These are phyloP conservation scores for Lordiphosa clarofinis DNA, from an alignment of 1,140 invertebrate species.

Conservation along the genomic window DNA sequence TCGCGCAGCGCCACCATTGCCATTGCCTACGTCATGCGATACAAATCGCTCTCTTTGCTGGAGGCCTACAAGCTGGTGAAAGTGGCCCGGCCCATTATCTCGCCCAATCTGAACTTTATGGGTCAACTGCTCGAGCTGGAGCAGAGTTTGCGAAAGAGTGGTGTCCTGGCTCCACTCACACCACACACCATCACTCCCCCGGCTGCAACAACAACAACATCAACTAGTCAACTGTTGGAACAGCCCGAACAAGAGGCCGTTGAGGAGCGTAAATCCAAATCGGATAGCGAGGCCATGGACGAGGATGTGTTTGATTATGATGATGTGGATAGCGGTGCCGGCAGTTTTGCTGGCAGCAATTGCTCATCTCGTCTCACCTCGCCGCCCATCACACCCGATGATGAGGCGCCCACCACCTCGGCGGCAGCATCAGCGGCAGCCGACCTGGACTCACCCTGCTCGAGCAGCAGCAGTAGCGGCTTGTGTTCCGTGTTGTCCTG, in stretches of 20 bases:
- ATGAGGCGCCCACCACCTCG: constrained; percentile 62
- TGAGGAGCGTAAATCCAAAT: constrained; percentile 46
- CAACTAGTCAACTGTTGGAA: constrained; percentile 63
- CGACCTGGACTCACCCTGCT: constrained; percentile 57
- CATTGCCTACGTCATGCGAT: constrained; percentile 96
- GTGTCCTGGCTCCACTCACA: constrained; percentile 57
- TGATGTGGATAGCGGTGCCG: constrained; percentile 60
- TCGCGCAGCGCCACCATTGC: constrained; percentile 96
- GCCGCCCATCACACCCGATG: constrained; percentile 66
- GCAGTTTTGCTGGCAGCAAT: constrained; percentile 65
- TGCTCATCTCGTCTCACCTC: constrained; percentile 72
- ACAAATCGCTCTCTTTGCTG: constrained; percentile 91
- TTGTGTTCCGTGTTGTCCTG: constrained; percentile 39
- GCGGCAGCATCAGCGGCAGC: constrained; percentile 36
- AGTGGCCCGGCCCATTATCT: constrained; percentile 92
- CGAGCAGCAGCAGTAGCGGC: constrained; percentile 50
- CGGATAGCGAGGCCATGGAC: constrained; percentile 68
- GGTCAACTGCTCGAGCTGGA: constrained; percentile 95
- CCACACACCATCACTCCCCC: constrained; percentile 24
- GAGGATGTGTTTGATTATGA: constrained; percentile 66
- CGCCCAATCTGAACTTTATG: constrained; percentile 98
- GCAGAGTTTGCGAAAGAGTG: constrained; percentile 83
- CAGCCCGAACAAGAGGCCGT: constrained; percentile 36
- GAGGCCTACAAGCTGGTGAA: constrained; percentile 95
- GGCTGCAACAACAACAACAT: constrained; percentile 17